Conservation (phyloP, 2,888 invertebrate genomes). For the Agriopis marginaria region DNA sequence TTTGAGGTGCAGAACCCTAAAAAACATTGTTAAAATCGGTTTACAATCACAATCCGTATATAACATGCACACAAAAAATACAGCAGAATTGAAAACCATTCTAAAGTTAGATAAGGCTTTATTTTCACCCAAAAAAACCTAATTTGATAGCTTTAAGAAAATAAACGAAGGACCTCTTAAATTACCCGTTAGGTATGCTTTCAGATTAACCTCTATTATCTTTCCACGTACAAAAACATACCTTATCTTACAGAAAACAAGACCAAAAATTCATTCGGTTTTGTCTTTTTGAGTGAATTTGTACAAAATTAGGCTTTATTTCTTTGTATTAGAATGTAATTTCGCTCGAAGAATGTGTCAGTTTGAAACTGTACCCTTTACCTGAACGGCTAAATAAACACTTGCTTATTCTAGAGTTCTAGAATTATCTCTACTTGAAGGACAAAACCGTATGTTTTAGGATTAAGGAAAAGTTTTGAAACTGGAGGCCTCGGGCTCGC, state of each 20-base stretch:
- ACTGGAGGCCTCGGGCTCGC: no score
- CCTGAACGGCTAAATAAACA: slow-evolving; percentile 24
- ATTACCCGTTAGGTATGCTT: neutral
- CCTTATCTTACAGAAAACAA: neutral
- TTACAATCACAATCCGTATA: no score
- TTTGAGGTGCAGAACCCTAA: no score
- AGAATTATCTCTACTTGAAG: neutral
- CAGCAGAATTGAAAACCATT: no score
- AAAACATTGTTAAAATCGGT: no score
- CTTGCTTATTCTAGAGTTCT: slow-evolving; percentile 12
- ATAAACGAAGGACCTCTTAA: neutral
- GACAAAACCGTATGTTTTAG: no score
- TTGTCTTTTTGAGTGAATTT: neutral
- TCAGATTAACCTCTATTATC: neutral
- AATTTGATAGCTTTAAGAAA: neutral
- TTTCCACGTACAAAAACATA: neutral
- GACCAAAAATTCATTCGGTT: neutral
- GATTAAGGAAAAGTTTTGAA: no score
- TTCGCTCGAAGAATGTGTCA: slow-evolving; percentile 5
- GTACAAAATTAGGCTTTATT: neutral
- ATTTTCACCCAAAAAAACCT: neutral
- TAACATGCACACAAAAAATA: no score
- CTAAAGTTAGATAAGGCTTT: no score
- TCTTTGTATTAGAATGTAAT: slow-evolving; percentile 11
- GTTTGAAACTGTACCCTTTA: slow-evolving; percentile 6